Evolutionary conservation across 2,113 vertebrate genomes (phyloP).

Genomic region (Baryphthengus martii): DNA sequence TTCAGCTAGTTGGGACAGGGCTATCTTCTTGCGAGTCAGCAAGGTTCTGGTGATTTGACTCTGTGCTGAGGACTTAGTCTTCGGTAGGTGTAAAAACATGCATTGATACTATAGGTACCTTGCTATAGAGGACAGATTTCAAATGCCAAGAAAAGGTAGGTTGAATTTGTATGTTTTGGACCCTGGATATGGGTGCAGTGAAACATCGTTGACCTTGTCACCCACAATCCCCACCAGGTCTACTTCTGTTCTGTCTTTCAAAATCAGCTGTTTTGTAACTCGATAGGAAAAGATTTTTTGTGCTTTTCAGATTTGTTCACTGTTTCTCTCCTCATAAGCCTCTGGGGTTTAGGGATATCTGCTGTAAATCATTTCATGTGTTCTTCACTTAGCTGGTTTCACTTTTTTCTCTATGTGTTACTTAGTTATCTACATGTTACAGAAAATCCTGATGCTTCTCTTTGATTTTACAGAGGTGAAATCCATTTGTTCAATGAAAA

Average conservation of each 20-base stretch:
- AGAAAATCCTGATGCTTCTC: conserved; percentile 25
- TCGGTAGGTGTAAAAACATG: neutral
- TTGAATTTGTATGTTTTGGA: neutral
- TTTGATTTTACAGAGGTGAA: conserved; percentile 43
- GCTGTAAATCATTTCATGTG: neutral
- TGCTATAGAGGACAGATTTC: neutral
- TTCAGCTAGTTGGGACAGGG: neutral
- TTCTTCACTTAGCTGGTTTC: conserved; percentile 38
- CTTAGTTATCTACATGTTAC: conserved; percentile 48
- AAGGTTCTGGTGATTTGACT: neutral
- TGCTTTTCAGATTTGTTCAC: neutral
- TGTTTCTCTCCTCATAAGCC: neutral
- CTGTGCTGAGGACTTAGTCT: neutral
- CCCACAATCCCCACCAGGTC: rapidly evolving
- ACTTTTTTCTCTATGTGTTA: neutral
- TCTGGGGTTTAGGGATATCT: conserved; percentile 4
- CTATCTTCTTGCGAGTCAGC: rapidly evolving
- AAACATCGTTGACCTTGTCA: neutral
- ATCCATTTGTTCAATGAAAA: conserved; percentile 47
- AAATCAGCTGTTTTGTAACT: neutral
- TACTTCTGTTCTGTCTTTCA: neutral
- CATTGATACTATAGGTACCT: neutral
- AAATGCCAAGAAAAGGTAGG: neutral
- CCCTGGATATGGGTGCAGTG: neutral
- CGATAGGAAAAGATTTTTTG: neutral